phyloP scores from a whole-genome alignment of 2,113 vertebrate species.

The Tringa solitaria region DNA sequence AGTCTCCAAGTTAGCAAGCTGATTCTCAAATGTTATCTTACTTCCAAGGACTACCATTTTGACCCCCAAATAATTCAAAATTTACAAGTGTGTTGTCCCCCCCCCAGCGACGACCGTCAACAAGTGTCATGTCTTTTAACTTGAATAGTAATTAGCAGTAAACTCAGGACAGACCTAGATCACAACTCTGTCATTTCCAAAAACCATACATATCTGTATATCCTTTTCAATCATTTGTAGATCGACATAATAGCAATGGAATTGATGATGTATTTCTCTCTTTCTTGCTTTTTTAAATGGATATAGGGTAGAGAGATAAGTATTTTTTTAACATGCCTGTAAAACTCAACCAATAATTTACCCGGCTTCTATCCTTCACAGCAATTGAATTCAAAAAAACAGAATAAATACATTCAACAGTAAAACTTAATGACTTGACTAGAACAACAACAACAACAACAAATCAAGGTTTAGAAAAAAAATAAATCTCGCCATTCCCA shows the following conservation, averaged over 20 bases:
- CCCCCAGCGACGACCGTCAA: neutral
- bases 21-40: neutral
- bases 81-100: neutral
- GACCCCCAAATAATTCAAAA: neutral
- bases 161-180: neutral
- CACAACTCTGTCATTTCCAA: neutral
- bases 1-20: neutral
- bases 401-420: neutral
- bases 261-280: neutral
- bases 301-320: neutral
- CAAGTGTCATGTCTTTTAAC: neutral
- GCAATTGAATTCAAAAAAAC: neutral
- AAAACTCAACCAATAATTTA: neutral
- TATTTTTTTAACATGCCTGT: neutral
- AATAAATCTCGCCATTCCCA: neutral
- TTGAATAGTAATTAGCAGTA: neutral
- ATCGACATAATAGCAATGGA: neutral
- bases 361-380: neutral
- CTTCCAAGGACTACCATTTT: neutral
- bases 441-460: neutral
- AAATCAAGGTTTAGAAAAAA: neutral
- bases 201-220: neutral
- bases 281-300: neutral
- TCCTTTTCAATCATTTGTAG: neutral
- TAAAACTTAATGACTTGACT: neutral